Evolutionary conservation across 2,797 vertebrate species (phyloP).

Genomic region (Smutsia temminckii): DNA sequence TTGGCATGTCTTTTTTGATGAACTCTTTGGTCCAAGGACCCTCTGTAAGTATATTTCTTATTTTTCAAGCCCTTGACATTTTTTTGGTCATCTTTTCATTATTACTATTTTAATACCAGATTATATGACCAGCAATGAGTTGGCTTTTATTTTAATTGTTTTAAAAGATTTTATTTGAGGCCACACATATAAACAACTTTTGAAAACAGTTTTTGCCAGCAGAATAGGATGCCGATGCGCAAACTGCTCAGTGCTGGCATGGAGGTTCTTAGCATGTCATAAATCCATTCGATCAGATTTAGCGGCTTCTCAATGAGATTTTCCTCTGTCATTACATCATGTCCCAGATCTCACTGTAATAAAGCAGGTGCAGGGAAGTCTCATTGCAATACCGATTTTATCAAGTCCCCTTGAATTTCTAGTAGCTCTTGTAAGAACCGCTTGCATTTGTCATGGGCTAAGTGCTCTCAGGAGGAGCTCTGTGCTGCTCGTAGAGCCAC

Average conservation of each 20-base stretch:
- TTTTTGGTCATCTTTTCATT: background rate
- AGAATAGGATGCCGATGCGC: fast-evolving
- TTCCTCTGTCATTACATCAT: fast-evolving
- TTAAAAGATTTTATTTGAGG: background rate
- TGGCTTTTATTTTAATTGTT: background rate
- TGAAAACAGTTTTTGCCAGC: background rate
- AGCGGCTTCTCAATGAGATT: fast-evolving
- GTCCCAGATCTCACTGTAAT: fast-evolving
- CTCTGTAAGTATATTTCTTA: background rate
- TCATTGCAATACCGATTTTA: fast-evolving
- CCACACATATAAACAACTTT: fast-evolving
- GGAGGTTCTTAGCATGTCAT: fast-evolving
- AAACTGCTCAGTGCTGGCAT: fast-evolving
- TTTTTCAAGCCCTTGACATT: background rate
- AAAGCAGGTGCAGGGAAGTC: fast-evolving
- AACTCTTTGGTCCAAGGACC: background rate
- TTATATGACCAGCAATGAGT: too few relatives aligned
- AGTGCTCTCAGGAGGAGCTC: fast-evolving
- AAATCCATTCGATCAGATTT: fast-evolving
- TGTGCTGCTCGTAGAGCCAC: fast-evolving
- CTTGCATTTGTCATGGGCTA: fast-evolving
- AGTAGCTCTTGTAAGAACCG: background rate
- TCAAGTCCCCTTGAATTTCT: background rate
- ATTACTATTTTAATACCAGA: background rate
- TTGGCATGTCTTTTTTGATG: background rate